Percentiles rank a stretch among this genome's conserved stretches.
Evolutionary conservation across 2,888 invertebrate species (phyloP).

Genomic region (Drosophila anomalata): DNA sequence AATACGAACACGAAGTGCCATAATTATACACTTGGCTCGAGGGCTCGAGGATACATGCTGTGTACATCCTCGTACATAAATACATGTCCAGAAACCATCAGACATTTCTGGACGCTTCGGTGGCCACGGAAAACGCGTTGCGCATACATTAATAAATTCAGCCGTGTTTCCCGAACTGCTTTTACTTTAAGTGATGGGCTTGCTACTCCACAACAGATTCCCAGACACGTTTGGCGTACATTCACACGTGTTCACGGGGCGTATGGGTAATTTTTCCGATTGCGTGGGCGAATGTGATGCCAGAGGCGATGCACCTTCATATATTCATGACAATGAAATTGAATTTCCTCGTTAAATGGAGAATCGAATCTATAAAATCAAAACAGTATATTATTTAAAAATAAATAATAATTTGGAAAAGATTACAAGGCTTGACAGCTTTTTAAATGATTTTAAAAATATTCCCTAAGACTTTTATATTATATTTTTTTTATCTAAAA

Average conservation of each 20-base stretch:
- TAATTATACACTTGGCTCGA: slow-evolving; percentile 38
- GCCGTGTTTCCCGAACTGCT: slow-evolving; percentile 9
- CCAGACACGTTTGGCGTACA: slow-evolving; percentile 72
- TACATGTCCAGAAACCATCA: slow-evolving; percentile 35
- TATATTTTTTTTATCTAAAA: slow-evolving; percentile 1
- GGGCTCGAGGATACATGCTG: not conserved
- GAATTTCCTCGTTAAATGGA: slow-evolving; percentile 73
- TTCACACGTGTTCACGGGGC: slow-evolving; percentile 41
- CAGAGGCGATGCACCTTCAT: slow-evolving; percentile 31
- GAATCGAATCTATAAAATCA: not conserved
- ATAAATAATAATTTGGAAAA: not conserved
- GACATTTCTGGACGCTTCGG: slow-evolving; percentile 36
- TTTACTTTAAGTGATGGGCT: slow-evolving; percentile 37
- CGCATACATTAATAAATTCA: slow-evolving; percentile 75
- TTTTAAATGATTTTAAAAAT: too few relatives aligned
- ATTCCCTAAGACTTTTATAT: not conserved
- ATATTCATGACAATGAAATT: slow-evolving; percentile 74
- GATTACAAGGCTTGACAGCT: too few relatives aligned
- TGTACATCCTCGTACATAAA: not conserved
- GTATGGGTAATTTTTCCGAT: slow-evolving; percentile 69
- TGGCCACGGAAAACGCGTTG: slow-evolving; percentile 61
- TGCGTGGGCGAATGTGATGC: slow-evolving; percentile 23
- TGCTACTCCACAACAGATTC: slow-evolving; percentile 56
- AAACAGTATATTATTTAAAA: slow-evolving; percentile 7
- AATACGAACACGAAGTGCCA: slow-evolving; percentile 20